Percentiles rank a stretch among this genome's conserved stretches.
Evolutionary conservation across 2,113 vertebrate genomes (phyloP).

Genomic region (Camelus bactrianus): DNA sequence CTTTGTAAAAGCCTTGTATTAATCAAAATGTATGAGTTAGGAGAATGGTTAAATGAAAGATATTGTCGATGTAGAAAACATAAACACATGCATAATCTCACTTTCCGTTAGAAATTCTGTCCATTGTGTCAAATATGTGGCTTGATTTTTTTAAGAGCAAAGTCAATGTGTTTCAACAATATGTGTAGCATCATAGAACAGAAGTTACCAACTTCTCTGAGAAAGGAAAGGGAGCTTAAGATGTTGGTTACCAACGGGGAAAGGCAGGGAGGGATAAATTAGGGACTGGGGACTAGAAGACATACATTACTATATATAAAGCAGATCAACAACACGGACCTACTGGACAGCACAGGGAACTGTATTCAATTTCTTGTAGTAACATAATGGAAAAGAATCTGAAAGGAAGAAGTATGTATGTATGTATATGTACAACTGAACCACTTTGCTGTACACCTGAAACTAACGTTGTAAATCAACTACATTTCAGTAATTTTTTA

Average conservation of each 20-base stretch:
- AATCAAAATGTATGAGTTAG: not conserved
- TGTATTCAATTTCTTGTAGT: too few relatives aligned
- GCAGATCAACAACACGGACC: too few relatives aligned
- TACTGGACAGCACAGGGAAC: too few relatives aligned
- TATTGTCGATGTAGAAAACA: not conserved
- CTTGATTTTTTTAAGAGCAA: not conserved
- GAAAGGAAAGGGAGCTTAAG: not conserved
- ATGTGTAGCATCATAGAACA: not conserved
- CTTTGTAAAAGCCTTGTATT: not conserved
- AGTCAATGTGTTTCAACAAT: not conserved
- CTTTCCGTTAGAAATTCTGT: not conserved
- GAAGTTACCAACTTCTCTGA: not conserved
- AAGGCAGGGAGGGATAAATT: too few relatives aligned
- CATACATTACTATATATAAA: too few relatives aligned
- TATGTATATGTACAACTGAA: too few relatives aligned
- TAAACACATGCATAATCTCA: not conserved
- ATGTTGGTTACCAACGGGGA: not conserved
- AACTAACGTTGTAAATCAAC: too few relatives aligned
- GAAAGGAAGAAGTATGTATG: too few relatives aligned
- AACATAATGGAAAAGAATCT: too few relatives aligned
- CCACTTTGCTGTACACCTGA: too few relatives aligned
- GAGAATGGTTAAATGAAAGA: not conserved
- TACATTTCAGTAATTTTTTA: too few relatives aligned
- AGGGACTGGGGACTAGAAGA: too few relatives aligned
- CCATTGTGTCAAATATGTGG: not conserved